These are phyloP conservation scores for Melanotaenia parkinsoni DNA, from an alignment of 2,797 vertebrate genomes.

Conservation along the genomic window DNA sequence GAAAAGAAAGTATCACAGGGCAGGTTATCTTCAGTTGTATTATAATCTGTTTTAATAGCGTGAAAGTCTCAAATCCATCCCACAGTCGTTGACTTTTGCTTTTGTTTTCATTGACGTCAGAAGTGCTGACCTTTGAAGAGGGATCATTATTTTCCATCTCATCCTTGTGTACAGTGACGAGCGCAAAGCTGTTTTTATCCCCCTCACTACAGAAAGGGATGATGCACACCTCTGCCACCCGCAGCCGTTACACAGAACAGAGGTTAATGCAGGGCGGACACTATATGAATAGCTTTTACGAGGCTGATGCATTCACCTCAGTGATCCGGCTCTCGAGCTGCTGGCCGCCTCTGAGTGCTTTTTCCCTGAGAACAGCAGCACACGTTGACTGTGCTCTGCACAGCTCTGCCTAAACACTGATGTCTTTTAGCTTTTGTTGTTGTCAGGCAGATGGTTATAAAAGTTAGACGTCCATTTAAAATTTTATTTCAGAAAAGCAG, in stretches of 20 bases:
- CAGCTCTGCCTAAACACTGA: conserved; percentile 18
- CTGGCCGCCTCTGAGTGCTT: conserved; percentile 37
- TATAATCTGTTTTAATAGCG: conserved; percentile 2
- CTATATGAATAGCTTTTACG: conserved; percentile 62
- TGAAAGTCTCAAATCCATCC: conserved; percentile 29
- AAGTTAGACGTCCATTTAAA: conserved; percentile 37
- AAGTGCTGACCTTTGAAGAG: conserved; percentile 80
- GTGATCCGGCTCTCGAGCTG: conserved; percentile 25
- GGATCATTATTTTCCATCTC: conserved; percentile 81
- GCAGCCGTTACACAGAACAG: conserved; percentile 70
- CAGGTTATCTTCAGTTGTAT: conserved; percentile 7
- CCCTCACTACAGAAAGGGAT: conserved; percentile 64
- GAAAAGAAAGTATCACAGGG: conserved; percentile 7
- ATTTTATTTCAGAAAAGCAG: conserved; percentile 8
- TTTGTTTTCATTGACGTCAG: conserved; percentile 84
- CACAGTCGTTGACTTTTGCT: conserved; percentile 60
- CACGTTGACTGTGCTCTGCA: conserved; percentile 7
- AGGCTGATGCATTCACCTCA: conserved; percentile 66
- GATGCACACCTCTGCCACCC: conserved; percentile 59
- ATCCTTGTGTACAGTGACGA: conserved; percentile 78
- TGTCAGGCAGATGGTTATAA: conserved; percentile 27
- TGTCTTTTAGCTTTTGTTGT: conserved; percentile 10
- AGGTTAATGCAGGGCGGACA: conserved; percentile 81
- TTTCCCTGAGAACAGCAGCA: conserved; percentile 59
- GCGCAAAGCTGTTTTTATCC: conserved; percentile 67